A percentile compares a stretch with the other conserved stretches of the same genome.
These are phyloP conservation scores for Drosophila barbarae DNA, from an alignment of 2,888 invertebrate species.

Conservation along the genomic window DNA sequence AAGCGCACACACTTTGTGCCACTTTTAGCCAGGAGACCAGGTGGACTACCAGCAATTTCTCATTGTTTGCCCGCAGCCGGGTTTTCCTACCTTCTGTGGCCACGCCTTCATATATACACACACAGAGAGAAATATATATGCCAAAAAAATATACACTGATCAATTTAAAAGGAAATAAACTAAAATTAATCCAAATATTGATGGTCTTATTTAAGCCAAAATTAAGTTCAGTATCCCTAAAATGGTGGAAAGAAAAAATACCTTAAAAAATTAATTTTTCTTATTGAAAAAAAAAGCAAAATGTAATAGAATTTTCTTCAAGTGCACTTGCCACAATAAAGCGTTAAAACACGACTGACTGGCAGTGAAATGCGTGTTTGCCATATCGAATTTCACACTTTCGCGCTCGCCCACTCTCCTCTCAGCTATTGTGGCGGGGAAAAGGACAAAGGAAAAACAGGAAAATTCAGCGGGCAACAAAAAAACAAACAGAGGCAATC, in stretches of 20 bases:
- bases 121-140: not conserved
- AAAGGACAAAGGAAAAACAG: slow-evolving; percentile 26
- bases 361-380: slow-evolving; percentile 38
- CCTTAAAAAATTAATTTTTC: not conserved
- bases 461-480: slow-evolving; percentile 23
- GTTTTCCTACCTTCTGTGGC: slow-evolving; percentile 6
- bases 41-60: slow-evolving; percentile 33
- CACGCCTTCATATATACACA: slow-evolving; percentile 11
- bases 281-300: not conserved
- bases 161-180: not conserved
- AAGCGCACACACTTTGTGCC: slow-evolving; percentile 18
- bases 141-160: not conserved
- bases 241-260: not conserved
- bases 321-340: slow-evolving; percentile 16
- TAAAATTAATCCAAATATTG: not conserved
- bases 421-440: not conserved
- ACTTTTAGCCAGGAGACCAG: slow-evolving; percentile 17
- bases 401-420: slow-evolving; percentile 7
- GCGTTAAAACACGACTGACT: slow-evolving; percentile 28
- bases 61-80: slow-evolving; percentile 36
- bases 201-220: too few relatives aligned
- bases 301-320: not conserved
- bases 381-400: slow-evolving; percentile 61
- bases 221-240: not conserved
- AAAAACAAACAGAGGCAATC: slow-evolving; percentile 32